Evolutionary conservation across 2,113 vertebrate genomes (phyloP), one percentile per base, ranked within the genome.

Genomic region (Plotosus lineatus): DNA sequence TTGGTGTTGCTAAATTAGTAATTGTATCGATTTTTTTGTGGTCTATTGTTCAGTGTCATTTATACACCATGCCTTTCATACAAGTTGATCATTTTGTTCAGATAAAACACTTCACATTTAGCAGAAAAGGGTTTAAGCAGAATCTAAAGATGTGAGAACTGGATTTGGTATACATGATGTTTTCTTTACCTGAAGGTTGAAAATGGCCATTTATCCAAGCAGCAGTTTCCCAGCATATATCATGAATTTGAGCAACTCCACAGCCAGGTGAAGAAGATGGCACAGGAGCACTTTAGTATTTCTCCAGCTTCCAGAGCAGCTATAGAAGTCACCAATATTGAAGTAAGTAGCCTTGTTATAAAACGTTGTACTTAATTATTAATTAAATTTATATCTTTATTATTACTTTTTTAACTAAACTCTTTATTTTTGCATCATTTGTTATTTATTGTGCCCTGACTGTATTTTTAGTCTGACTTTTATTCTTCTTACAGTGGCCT

Each of bases 181-280:
- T 72, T 14, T 44, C 56, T 48, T 19, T 69, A 31, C 36, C 46
- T 79, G 0, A 85, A 99, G 98, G 96, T 96, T 79, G 94, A 95
- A 85, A 94, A 92, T 6, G 89, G 90, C 0, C 89, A 89, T 51
- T 87, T 89, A 0, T 85, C 89, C 44, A 93, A 91, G 82, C 91
- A 94, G 44, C 89, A 88, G 44, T 98, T 99, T 86, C 95, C 96
- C 42, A 95, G 95, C 50, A 92, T 98, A 3, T 99, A 98, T 71
- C 93, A 89, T 26, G 96, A 98, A 85, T 98, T 98, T 81, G 97
- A 99, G 91, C 93, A 95, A 66, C 87, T 99, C 75, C 96, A 98
- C 83, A 86, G 85, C 48, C 92, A 95, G 86, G 94, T 98, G 71
- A 94, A 94, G 87, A 92, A 93, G 82, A 93, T 96, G 81, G 97